Evolutionary conservation across 2,888 invertebrate species (phyloP).

Genomic region (Limnephilus lunatus): DNA sequence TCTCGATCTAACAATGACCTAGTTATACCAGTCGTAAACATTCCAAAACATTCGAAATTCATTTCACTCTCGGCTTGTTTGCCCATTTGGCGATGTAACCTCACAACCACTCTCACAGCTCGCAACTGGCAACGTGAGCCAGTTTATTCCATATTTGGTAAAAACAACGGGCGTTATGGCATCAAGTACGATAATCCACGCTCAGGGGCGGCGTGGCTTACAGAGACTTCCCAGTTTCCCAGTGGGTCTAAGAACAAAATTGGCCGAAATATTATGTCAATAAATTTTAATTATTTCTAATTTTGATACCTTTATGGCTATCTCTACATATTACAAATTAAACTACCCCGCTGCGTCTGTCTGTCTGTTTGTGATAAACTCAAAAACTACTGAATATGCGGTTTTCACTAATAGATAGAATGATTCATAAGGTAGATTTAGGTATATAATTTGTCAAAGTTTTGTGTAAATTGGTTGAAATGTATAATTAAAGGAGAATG

Average conservation of each 20-base stretch:
- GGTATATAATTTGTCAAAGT: too few species aligned
- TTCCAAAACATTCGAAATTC: conserved; percentile 10
- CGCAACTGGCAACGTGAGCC: not conserved
- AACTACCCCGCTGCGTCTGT: too few species aligned
- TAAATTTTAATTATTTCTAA: not conserved
- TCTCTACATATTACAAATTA: too few species aligned
- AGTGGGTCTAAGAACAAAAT: not conserved
- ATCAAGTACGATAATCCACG: not conserved
- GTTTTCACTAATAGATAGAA: too few species aligned
- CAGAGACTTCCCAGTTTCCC: not conserved
- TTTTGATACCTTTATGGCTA: too few species aligned
- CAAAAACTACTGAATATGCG: too few species aligned
- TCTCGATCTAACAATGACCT: conserved; percentile 16
- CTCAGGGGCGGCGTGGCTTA: not conserved
- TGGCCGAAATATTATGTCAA: not conserved
- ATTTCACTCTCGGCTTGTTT: not conserved
- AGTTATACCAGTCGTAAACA: conserved; percentile 11
- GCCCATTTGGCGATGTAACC: conserved; percentile 23
- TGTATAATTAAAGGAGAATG: too few species aligned
- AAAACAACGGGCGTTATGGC: not conserved
- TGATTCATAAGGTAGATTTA: too few species aligned
- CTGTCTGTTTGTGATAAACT: too few species aligned
- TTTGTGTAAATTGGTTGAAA: too few species aligned
- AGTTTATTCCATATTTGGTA: conserved; percentile 20
- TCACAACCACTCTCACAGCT: not conserved